Percentiles rank a stretch among this genome's conserved stretches.
Conservation (phyloP, 1,140 invertebrate genomes). For the Drosophila rhopaloa region DNA sequence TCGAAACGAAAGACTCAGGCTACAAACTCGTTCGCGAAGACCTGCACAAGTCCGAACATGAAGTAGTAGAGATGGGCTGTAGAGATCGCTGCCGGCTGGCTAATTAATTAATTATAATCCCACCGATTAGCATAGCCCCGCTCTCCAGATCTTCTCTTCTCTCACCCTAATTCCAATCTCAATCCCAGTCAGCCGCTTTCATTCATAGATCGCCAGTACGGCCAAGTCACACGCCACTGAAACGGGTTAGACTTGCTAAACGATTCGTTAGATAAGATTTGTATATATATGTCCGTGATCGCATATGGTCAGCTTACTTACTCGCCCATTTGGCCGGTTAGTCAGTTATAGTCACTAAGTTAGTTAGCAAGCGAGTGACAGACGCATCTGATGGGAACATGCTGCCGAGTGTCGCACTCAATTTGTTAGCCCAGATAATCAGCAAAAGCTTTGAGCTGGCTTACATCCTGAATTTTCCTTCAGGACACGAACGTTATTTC, state of each 20-base stretch:
- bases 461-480: neutral
- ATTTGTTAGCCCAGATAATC: constrained; percentile 54
- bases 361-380: constrained; percentile 27
- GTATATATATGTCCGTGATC: constrained; percentile 23
- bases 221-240: constrained; percentile 47
- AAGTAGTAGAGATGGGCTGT: neutral
- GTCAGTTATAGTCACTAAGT: constrained; percentile 17
- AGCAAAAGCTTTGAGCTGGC: neutral
- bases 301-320: constrained; percentile 37
- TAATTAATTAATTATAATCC: constrained; percentile 81
- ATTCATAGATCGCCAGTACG: constrained; percentile 68
- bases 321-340: constrained; percentile 17
- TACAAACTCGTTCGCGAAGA: constrained; percentile 58
- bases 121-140: constrained; percentile 66
- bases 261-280: constrained; percentile 81
- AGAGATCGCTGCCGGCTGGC: constrained; percentile 28
- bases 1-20: constrained; percentile 76
- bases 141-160: constrained; percentile 34
- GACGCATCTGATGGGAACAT: constrained; percentile 54
- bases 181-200: constrained; percentile 52
- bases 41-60: constrained; percentile 25
- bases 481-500: too few species aligned
- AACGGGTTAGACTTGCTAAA: constrained; percentile 80
- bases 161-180: neutral
- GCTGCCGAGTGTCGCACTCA: constrained; percentile 75